These are phyloP conservation scores for Delia radicum DNA, from an alignment of 1,140 invertebrate genomes.

Conservation along the genomic window DNA sequence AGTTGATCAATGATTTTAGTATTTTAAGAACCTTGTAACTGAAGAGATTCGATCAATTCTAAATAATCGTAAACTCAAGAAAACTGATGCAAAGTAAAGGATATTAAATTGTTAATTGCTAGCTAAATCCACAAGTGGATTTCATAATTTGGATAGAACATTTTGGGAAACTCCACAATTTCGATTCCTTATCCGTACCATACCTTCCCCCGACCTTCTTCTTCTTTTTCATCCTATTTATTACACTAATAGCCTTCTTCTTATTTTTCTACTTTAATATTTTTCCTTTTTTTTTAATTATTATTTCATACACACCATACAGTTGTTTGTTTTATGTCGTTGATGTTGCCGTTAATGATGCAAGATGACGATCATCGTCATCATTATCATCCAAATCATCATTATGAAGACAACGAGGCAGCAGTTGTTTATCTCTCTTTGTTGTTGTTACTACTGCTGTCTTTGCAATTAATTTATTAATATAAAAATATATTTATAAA, in stretches of 20 bases:
- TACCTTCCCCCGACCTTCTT: not conserved
- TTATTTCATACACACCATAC: not conserved
- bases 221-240: not conserved
- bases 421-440: not conserved
- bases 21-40: no score
- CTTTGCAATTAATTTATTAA: conserved; percentile 23
- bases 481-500: not conserved
- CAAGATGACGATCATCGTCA: not conserved
- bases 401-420: not conserved
- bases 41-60: no score
- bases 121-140: no score
- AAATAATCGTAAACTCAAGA: no score
- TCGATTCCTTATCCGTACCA: not conserved
- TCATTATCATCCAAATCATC: not conserved
- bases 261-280: not conserved
- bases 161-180: not conserved
- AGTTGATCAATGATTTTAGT: no score
- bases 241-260: not conserved
- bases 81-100: no score
- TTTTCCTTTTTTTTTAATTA: no score
- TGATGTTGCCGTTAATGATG: not conserved
- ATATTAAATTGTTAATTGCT: no score
- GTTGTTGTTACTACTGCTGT: not conserved
- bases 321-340: not conserved
- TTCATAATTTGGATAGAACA: no score